These are phyloP conservation scores for Rhyacophila evoluta DNA, from an alignment of 2,888 invertebrate species.

Conservation along the genomic window DNA sequence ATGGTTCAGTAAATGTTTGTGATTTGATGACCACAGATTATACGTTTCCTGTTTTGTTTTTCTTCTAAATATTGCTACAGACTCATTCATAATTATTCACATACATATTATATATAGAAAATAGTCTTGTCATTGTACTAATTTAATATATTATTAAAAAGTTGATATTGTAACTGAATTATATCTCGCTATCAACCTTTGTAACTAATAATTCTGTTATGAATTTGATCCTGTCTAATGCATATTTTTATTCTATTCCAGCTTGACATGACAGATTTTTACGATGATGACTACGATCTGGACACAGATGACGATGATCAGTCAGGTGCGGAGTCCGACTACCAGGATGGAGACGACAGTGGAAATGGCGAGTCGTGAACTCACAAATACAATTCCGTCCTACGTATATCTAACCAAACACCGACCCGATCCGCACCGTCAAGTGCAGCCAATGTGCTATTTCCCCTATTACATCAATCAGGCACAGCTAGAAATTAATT, in stretches of 20 bases:
- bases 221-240: neutral
- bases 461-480: neutral
- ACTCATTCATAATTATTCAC: too few relatives aligned
- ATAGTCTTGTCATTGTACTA: too few relatives aligned
- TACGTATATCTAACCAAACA: slow-evolving; percentile 15
- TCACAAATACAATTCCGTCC: neutral
- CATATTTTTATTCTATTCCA: slow-evolving; percentile 58
- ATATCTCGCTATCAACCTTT: too few relatives aligned
- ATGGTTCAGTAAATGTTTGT: too few relatives aligned
- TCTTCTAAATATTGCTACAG: too few relatives aligned
- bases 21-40: too few relatives aligned
- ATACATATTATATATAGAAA: too few relatives aligned
- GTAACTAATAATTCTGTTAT: too few relatives aligned
- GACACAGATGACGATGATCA: slow-evolving; percentile 78
- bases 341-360: slow-evolving; percentile 87
- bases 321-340: slow-evolving; percentile 77
- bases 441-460: neutral
- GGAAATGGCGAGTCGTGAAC: slow-evolving; percentile 93
- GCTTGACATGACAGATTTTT: slow-evolving; percentile 95
- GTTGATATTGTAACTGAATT: too few relatives aligned
- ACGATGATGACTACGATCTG: slow-evolving; percentile 94
- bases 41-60: too few relatives aligned
- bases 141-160: too few relatives aligned
- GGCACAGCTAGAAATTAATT: neutral
- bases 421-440: slow-evolving; percentile 36